Evolutionary conservation across 2,888 invertebrate species (phyloP).

Genomic region (Ectobius pallidus): DNA sequence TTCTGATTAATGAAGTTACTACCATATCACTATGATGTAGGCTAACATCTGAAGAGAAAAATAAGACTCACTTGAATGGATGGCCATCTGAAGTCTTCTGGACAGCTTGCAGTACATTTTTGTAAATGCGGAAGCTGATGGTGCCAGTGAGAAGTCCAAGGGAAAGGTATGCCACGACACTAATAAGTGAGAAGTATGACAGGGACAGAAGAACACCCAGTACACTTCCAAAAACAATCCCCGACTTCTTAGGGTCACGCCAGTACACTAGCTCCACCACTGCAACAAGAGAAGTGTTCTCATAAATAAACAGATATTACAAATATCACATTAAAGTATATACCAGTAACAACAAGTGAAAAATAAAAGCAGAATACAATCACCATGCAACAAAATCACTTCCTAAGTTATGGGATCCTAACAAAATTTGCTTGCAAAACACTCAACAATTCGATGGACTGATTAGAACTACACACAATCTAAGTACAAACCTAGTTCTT

Average conservation of each 20-base stretch:
- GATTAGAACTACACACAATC: too few relatives aligned
- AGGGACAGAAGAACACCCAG: conserved; percentile 90
- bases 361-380: too few relatives aligned
- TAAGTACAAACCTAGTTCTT: too few relatives aligned
- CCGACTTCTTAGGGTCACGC: conserved; percentile 95
- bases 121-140: conserved; percentile 94
- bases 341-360: too few relatives aligned
- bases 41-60: background rate
- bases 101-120: conserved; percentile 91
- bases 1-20: too few relatives aligned
- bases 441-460: too few relatives aligned
- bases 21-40: too few relatives aligned
- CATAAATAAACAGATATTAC: too few relatives aligned
- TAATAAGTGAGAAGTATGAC: conserved; percentile 93
- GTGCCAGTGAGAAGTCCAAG: conserved; percentile 85
- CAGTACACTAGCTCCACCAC: conserved; percentile 97
- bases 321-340: too few relatives aligned
- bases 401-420: too few relatives aligned
- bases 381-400: too few relatives aligned
- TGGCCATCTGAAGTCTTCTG: conserved; percentile 97
- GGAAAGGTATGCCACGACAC: conserved; percentile 91
- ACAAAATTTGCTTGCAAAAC: too few relatives aligned
- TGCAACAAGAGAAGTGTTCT: conserved; percentile 63
- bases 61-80: conserved; percentile 88
- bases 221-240: conserved; percentile 89